Conservation (phyloP, 2,113 vertebrate species). For the Rhodinocichla rosea region DNA sequence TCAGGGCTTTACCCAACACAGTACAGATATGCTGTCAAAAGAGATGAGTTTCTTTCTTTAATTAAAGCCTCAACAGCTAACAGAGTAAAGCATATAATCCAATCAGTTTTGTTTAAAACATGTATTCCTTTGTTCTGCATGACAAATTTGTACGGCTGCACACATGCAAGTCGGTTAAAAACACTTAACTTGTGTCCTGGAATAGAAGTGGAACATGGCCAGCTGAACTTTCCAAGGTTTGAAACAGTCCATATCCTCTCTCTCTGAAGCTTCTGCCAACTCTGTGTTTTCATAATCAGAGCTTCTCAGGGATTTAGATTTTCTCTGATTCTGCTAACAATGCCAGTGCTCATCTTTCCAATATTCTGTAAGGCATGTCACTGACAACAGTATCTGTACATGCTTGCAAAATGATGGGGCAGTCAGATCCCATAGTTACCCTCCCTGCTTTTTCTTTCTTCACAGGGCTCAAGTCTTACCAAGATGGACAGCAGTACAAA, state of each 20-base stretch:
- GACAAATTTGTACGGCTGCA: slow-evolving; percentile 12
- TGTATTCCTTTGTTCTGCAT: slow-evolving; percentile 44
- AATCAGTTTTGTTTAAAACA: slow-evolving; percentile 45
- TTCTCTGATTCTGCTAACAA: slow-evolving; percentile 31
- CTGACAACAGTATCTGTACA: not conserved
- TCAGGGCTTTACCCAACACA: not conserved
- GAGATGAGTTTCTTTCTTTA: not conserved
- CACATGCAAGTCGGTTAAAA: slow-evolving; percentile 43
- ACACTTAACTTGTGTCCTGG: slow-evolving; percentile 45
- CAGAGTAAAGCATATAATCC: slow-evolving; percentile 16
- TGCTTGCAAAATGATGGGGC: not conserved
- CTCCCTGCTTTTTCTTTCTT: not conserved
- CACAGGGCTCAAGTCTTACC: accelerated
- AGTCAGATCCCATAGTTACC: not conserved
- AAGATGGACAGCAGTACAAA: not conserved
- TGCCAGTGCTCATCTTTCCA: not conserved
- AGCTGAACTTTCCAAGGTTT: slow-evolving; percentile 57
- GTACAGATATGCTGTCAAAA: not conserved
- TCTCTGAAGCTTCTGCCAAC: slow-evolving; percentile 58
- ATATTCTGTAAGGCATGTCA: not conserved
- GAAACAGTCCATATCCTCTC: slow-evolving; percentile 63
- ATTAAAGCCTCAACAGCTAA: slow-evolving; percentile 10
- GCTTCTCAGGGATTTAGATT: slow-evolving; percentile 45
- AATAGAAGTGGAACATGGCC: slow-evolving; percentile 49
- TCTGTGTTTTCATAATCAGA: slow-evolving; percentile 57